Evolutionary conservation across 1,140 invertebrate genomes (phyloP), one percentile per base, ranked within the genome.

Genomic region (Nebria ingens): DNA sequence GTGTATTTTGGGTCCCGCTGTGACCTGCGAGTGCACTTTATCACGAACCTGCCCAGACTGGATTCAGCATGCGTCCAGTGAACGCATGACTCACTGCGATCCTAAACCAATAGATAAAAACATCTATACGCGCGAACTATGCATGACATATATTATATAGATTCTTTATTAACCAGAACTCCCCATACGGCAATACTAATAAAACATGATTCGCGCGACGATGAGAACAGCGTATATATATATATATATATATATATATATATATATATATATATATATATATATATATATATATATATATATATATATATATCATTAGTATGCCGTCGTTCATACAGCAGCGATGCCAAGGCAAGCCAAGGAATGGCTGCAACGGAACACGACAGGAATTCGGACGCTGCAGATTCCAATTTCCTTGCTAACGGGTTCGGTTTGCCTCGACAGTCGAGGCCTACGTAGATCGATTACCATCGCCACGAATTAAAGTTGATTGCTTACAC

Each of bases 331-430:
- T 34, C 25, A 34, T 34, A 34, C 25, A n/a, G n/a, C n/a, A n/a
- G n/a, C n/a, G n/a, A n/a, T n/a, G n/a, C n/a, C n/a, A n/a, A n/a
- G 25, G 25, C 25, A 34, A 6, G 17, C 40, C n/a, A n/a, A 4
- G 40, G 40, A 6, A 45, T 45, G 17, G 40, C 17, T 45, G 40
- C 40, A 45, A 45, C 40, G 17, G 17, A 45, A 45, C 17, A 17
- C 40, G 40, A 45, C 15, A 11, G 40, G 40, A 11, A 45, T 45
- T 45, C 17, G 9, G 15, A 3, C 15, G 40, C 15, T 45, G 40
- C 17, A 45, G 17, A 45, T 45, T 45, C 40, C 40, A 45, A 45
- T 45, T 45, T 45, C 40, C 40, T 17, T 45, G 6, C 40, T 45
- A 45, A 34, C 25, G 25, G 25, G 25, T 34, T 34, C 40, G 17